Percentiles rank a stretch among this genome's conserved stretches.
Evolutionary conservation across 2,113 vertebrate genomes (phyloP).

Genomic region (Dipodomys stephensi): DNA sequence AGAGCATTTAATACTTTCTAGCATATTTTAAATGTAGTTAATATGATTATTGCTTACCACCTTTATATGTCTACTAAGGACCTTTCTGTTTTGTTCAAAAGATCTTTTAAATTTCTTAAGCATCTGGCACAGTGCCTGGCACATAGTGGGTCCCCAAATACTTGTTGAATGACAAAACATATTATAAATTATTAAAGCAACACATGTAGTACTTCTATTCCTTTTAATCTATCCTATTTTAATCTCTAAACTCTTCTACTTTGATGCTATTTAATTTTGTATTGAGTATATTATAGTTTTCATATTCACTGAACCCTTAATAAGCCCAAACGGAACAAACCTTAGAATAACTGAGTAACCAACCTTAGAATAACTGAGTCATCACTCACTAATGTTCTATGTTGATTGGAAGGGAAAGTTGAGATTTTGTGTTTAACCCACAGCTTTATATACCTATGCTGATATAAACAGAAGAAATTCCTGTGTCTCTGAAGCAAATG

Average conservation of each 20-base stretch:
- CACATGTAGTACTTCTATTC: background rate
- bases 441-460: background rate
- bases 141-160: background rate
- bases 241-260: slow-evolving; percentile 36
- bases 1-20: background rate
- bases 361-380: background rate
- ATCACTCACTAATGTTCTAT: background rate
- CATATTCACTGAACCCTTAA: background rate
- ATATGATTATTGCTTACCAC: background rate
- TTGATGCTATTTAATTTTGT: slow-evolving; percentile 27
- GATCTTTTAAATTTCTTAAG: background rate
- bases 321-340: background rate
- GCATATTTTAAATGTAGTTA: background rate
- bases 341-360: background rate
- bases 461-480: background rate
- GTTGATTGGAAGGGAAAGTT: background rate
- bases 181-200: background rate
- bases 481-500: background rate
- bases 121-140: background rate
- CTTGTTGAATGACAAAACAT: background rate
- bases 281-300: background rate
- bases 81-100: background rate
- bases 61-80: background rate
- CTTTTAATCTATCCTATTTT: background rate
- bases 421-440: background rate